phyloP scores from a whole-genome alignment of 2,113 vertebrate genomes.

The Orycteropus afer region DNA sequence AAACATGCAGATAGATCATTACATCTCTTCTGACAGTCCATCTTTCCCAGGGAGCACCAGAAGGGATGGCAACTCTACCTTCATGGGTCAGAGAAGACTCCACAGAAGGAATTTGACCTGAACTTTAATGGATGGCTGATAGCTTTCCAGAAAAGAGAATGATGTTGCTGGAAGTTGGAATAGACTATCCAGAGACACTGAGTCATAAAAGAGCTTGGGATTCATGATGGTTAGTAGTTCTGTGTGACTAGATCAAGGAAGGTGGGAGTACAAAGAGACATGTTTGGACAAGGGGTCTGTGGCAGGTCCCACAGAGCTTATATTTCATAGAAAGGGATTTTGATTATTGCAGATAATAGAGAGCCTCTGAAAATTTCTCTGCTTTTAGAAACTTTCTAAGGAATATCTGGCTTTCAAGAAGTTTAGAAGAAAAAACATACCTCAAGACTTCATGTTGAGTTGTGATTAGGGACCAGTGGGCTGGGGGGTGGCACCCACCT shows the following conservation, averaged over 20 bases:
- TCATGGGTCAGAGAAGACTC: neutral
- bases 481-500: neutral
- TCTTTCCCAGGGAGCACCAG: neutral
- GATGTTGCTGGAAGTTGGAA: neutral
- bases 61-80: neutral
- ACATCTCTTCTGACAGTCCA: neutral
- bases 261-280: neutral
- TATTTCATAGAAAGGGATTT: neutral
- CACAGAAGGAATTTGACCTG: neutral
- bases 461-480: neutral
- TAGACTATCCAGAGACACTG: neutral
- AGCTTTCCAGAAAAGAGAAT: neutral
- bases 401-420: neutral
- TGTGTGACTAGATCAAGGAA: neutral
- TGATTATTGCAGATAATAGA: neutral
- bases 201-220: neutral
- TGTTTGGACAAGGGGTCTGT: neutral
- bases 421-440: neutral
- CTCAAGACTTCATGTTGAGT: too few relatives aligned
- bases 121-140: neutral
- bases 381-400: neutral
- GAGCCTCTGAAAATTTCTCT: neutral
- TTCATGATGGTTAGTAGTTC: neutral
- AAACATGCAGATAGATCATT: rapidly evolving
- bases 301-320: neutral